These are phyloP conservation scores for Agrochola litura DNA, from an alignment of 2,888 invertebrate genomes.

Conservation along the genomic window DNA sequence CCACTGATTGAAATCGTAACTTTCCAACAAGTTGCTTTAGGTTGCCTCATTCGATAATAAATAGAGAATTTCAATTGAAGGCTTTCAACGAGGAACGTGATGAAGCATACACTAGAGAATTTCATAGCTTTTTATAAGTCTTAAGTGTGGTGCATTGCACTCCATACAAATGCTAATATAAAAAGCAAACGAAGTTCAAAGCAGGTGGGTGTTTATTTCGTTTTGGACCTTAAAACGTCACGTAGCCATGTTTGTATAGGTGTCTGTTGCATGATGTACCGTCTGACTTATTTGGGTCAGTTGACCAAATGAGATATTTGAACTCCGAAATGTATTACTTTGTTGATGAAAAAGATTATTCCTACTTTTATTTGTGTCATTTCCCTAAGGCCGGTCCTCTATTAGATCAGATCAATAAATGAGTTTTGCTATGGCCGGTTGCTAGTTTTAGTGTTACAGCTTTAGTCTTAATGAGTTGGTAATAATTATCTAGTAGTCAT, in stretches of 20 bases:
- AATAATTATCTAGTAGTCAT: background rate
- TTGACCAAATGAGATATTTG: slow-evolving; percentile 39
- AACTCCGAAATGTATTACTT: slow-evolving; percentile 45
- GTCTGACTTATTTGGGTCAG: slow-evolving; percentile 54
- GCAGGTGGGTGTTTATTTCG: slow-evolving; percentile 57
- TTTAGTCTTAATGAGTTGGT: background rate
- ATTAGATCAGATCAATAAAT: background rate
- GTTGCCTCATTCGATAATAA: slow-evolving; percentile 40
- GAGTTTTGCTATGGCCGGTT: background rate
- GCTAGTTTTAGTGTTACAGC: background rate
- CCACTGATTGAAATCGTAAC: slow-evolving; percentile 57
- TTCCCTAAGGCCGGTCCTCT: background rate
- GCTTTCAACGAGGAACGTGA: slow-evolving; percentile 55
- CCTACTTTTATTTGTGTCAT: slow-evolving; percentile 26
- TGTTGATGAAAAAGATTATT: slow-evolving; percentile 22
- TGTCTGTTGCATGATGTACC: slow-evolving; percentile 46
- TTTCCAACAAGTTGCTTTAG: slow-evolving; percentile 40
- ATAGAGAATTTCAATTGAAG: slow-evolving; percentile 46
- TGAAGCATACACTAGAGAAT: slow-evolving; percentile 45
- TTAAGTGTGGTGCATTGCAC: slow-evolving; percentile 39
- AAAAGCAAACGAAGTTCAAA: slow-evolving; percentile 54
- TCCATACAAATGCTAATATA: slow-evolving; percentile 60
- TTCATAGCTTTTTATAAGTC: slow-evolving; percentile 52
- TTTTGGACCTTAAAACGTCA: slow-evolving; percentile 53
- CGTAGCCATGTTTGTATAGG: slow-evolving; percentile 58